These are phyloP conservation scores for Leuciscus idus DNA, from an alignment of 2,113 vertebrate species.

Conservation along the genomic window DNA sequence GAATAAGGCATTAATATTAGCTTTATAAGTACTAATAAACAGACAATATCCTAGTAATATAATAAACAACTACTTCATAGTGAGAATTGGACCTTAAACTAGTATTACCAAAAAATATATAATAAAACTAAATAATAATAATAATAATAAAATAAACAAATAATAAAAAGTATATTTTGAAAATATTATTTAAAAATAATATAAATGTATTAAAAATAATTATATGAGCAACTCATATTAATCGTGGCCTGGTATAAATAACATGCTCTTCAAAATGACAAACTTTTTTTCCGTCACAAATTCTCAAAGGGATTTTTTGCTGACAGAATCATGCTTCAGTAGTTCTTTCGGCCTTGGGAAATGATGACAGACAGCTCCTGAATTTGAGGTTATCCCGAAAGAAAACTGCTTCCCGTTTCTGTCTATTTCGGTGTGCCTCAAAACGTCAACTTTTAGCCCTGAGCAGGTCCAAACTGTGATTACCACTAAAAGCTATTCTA, in stretches of 20 bases:
- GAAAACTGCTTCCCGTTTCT: slow-evolving; percentile 32
- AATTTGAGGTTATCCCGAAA: slow-evolving; percentile 11
- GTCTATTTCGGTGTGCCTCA: slow-evolving; percentile 14
- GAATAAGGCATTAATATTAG: too few relatives aligned
- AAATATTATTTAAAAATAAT: neutral
- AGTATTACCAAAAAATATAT: too few relatives aligned
- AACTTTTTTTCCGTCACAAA: neutral
- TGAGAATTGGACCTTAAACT: too few relatives aligned
- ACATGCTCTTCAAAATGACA: neutral
- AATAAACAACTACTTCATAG: too few relatives aligned
- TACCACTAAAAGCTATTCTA: neutral
- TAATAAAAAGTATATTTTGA: neutral
- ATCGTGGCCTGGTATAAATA: neutral
- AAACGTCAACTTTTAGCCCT: neutral
- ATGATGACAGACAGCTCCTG: slow-evolving; percentile 37
- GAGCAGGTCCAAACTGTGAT: neutral
- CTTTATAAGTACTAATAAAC: too few relatives aligned
- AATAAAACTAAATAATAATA: neutral
- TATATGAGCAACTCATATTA: neutral
- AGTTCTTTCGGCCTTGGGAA: slow-evolving; percentile 10
- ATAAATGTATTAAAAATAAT: neutral
- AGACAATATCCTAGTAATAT: too few relatives aligned
- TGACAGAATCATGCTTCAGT: neutral
- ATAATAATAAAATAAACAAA: neutral
- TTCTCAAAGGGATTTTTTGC: slow-evolving; percentile 11